These are phyloP conservation scores for Callocephalon fimbriatum DNA, from an alignment of 2,113 vertebrate genomes.

Conservation along the genomic window DNA sequence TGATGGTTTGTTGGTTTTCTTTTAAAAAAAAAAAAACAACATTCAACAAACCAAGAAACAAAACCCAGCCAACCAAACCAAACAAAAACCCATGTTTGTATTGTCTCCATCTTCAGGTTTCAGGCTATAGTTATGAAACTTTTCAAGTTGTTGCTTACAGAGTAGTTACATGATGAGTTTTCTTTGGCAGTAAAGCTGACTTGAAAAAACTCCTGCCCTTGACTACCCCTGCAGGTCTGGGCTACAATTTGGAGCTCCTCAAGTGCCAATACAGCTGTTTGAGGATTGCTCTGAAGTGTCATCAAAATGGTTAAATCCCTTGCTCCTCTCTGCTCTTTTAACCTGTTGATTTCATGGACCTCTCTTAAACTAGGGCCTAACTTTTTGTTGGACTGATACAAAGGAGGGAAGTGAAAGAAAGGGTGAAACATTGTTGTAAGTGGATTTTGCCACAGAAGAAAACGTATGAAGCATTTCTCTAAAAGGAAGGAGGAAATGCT, in stretches of 20 bases:
- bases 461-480: not conserved
- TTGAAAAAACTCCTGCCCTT: not conserved
- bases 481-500: not conserved
- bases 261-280: not conserved
- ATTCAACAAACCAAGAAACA: not conserved
- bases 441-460: not conserved
- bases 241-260: not conserved
- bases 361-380: accelerated
- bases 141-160: not conserved
- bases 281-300: not conserved
- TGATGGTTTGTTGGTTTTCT: not conserved
- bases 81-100: not conserved
- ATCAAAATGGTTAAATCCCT: not conserved
- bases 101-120: not conserved
- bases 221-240: not conserved
- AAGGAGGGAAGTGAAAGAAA: not conserved
- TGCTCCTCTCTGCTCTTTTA: not conserved
- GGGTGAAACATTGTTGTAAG: not conserved
- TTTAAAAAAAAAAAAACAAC: not conserved
- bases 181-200: not conserved
- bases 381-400: not conserved
- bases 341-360: not conserved
- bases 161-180: not conserved
- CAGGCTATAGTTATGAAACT: not conserved
- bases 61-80: not conserved